These are phyloP conservation scores for Drosophila kanekoi DNA, from an alignment of 2,888 invertebrate genomes.

Conservation along the genomic window DNA sequence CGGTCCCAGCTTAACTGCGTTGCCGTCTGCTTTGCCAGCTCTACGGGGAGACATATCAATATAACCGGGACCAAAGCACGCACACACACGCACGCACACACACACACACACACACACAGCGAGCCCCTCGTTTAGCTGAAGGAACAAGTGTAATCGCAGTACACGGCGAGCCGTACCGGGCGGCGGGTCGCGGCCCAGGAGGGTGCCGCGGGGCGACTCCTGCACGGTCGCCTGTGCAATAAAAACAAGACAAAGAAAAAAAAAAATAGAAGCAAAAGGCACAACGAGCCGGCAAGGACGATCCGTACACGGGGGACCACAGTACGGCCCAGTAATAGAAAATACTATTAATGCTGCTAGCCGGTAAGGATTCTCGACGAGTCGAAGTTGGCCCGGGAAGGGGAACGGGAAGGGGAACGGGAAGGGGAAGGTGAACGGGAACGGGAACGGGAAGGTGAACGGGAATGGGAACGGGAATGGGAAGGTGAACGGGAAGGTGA, in stretches of 20 bases:
- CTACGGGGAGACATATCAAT: conserved; percentile 84
- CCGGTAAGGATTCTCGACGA: conserved; percentile 52
- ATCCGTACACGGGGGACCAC: conserved; percentile 57
- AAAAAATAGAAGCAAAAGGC: conserved; percentile 45
- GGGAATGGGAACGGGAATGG: too few relatives aligned
- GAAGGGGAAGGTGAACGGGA: too few relatives aligned
- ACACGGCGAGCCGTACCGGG: conserved; percentile 15
- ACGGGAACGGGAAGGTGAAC: too few relatives aligned
- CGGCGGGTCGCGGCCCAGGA: too few relatives aligned
- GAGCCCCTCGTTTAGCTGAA: conserved; percentile 8
- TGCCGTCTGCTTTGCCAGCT: conserved; percentile 73
- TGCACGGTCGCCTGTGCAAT: conserved; percentile 62
- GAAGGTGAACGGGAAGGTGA: too few relatives aligned
- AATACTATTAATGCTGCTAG: conserved; percentile 67
- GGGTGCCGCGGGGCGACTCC: conserved; percentile 38
- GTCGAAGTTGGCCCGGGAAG: too few relatives aligned
- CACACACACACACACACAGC: conserved; percentile 3
- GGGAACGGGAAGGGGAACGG: too few relatives aligned
- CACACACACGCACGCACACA: conserved; percentile 12
- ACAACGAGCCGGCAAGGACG: conserved; percentile 53
- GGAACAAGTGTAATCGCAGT: conserved; percentile 70
- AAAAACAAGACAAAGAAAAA: conserved; percentile 62
- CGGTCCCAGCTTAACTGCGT: conserved; percentile 80
- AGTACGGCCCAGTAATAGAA: conserved; percentile 71
- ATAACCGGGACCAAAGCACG: conserved; percentile 48